A percentile compares a stretch with the other conserved stretches of the same genome.
These are phyloP conservation scores for Cairina moschata DNA, from an alignment of 2,113 vertebrate species.

Conservation along the genomic window DNA sequence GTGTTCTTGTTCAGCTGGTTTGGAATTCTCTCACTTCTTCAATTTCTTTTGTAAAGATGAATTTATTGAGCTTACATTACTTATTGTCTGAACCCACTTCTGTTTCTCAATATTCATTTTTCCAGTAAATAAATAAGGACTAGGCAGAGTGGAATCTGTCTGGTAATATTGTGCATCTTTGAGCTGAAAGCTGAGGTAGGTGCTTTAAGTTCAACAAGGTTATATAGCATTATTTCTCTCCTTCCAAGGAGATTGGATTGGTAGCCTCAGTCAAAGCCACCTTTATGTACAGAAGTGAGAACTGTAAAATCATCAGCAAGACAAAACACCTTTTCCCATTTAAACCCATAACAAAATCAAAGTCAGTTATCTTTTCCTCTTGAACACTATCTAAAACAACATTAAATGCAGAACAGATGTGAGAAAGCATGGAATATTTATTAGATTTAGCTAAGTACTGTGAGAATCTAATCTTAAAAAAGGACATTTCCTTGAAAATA, in stretches of 20 bases:
- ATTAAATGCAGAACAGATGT: not conserved
- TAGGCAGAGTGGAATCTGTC: not conserved
- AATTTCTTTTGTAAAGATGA: not conserved
- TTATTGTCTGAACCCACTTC: not conserved
- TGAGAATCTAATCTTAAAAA: not conserved
- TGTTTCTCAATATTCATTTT: constrained; percentile 22
- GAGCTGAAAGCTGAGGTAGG: not conserved
- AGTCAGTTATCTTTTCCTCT: not conserved
- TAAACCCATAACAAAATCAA: not conserved
- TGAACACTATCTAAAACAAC: not conserved
- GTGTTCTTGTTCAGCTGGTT: not conserved
- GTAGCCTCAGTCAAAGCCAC: not conserved
- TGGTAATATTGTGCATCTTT: not conserved
- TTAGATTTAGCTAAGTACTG: not conserved
- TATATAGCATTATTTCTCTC: not conserved
- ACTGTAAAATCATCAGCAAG: not conserved
- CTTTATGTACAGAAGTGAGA: not conserved
- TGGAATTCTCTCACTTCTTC: not conserved
- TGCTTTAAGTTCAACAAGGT: not conserved
- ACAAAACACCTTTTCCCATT: not conserved
- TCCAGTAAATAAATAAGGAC: not conserved
- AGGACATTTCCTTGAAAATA: not conserved
- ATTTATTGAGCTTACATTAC: not conserved
- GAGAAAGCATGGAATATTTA: not conserved
- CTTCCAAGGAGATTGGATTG: not conserved